These are phyloP conservation scores for Marmota monax DNA, from an alignment of 2,113 vertebrate genomes.

Conservation along the genomic window DNA sequence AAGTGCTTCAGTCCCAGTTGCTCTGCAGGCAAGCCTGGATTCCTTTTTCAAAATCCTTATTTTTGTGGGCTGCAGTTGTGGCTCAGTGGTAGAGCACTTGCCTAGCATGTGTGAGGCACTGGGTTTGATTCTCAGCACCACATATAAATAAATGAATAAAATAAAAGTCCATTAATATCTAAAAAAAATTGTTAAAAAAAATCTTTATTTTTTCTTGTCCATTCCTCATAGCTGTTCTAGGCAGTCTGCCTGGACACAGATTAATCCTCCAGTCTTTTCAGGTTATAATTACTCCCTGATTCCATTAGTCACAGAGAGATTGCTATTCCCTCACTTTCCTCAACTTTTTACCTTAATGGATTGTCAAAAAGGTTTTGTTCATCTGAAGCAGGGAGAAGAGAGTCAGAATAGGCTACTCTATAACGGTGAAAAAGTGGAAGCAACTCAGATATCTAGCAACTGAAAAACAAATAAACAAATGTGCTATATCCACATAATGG, in stretches of 20 bases:
- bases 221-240: constrained; percentile 73
- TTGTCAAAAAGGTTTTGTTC: constrained; percentile 19
- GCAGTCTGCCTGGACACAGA: constrained; percentile 73
- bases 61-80: too few species aligned
- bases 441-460: not conserved
- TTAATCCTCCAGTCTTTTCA: constrained; percentile 73
- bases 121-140: too few species aligned
- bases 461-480: not conserved
- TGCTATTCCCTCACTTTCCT: constrained; percentile 24
- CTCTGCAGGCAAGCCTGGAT: constrained; percentile 68
- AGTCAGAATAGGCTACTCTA: not conserved
- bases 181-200: not conserved
- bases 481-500: rapidly evolving
- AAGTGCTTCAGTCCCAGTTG: constrained; percentile 68
- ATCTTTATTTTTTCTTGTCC: constrained; percentile 58
- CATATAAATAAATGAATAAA: too few species aligned
- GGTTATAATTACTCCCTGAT: constrained; percentile 67
- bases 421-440: not conserved
- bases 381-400: not conserved
- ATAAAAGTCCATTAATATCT: too few species aligned
- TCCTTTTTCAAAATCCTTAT: not conserved
- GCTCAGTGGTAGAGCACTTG: too few species aligned
- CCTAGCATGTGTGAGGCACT: too few species aligned
- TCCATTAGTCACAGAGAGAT: constrained; percentile 59
- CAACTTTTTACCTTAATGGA: constrained; percentile 28